These are phyloP conservation scores for Drosophila lacteicornis DNA, from an alignment of 1,140 invertebrate species.

Conservation along the genomic window DNA sequence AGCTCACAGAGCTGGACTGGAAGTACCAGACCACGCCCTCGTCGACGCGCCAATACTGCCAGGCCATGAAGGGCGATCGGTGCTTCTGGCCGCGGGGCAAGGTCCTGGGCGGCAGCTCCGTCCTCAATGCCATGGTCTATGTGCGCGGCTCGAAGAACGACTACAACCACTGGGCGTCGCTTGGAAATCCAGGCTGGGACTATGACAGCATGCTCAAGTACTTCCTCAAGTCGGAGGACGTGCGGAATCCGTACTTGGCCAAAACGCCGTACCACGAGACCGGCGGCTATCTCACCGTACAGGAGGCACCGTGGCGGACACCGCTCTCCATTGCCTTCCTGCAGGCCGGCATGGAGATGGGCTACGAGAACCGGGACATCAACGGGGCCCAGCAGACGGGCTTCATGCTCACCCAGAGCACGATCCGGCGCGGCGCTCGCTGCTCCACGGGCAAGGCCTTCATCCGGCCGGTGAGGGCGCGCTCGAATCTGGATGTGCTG, in stretches of 20 bases:
- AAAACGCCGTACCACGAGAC: constrained; percentile 90
- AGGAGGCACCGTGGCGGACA: constrained; percentile 92
- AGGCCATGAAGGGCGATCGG: constrained; percentile 92
- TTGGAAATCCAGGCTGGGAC: constrained; percentile 96
- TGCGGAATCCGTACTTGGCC: constrained; percentile 92
- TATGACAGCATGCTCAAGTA: constrained; percentile 95
- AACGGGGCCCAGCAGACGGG: constrained; percentile 94
- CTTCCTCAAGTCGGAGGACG: constrained; percentile 95
- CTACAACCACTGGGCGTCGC: constrained; percentile 95
- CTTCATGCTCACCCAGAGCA: constrained; percentile 94
- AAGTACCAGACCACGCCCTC: constrained; percentile 95
- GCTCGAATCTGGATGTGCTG: constrained; percentile 93
- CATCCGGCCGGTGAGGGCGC: constrained; percentile 90
- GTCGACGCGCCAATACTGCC: constrained; percentile 90
- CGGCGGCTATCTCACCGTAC: constrained; percentile 93
- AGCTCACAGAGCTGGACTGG: constrained; percentile 95
- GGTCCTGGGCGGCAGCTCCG: constrained; percentile 96
- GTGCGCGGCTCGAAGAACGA: constrained; percentile 95
- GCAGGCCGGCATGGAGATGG: constrained; percentile 92
- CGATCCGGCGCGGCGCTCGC: constrained; percentile 92
- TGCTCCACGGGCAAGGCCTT: constrained; percentile 96
- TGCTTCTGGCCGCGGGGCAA: constrained; percentile 95
- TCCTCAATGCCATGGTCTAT: constrained; percentile 97
- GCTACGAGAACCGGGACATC: constrained; percentile 92
- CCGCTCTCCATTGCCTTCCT: constrained; percentile 92